phyloP scores from a whole-genome alignment of 2,797 vertebrate species.

The Falco naumanni region DNA sequence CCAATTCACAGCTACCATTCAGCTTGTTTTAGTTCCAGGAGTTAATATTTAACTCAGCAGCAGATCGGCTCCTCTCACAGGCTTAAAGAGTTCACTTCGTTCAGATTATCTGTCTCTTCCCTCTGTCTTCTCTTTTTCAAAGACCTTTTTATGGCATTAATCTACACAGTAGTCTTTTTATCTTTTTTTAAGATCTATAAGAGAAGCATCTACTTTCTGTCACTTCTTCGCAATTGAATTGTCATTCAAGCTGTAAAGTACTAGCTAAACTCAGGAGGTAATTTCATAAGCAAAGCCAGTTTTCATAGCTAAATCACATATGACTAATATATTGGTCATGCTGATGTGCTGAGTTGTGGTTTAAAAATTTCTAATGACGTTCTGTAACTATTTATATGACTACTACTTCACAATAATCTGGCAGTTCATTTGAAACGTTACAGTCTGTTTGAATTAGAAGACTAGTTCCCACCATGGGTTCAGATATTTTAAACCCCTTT shows the following conservation, averaged over 20 bases:
- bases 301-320: background rate
- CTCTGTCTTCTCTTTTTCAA: background rate
- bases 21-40: background rate
- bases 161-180: background rate
- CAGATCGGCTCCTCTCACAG: background rate
- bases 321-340: conserved; percentile 7
- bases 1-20: background rate
- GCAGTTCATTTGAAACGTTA: background rate
- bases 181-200: background rate
- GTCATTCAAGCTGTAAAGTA: background rate
- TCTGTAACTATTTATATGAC: background rate
- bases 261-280: background rate
- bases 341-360: background rate
- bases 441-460: background rate
- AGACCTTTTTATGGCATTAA: background rate
- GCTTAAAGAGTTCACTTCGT: background rate
- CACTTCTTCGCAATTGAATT: background rate
- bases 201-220: background rate
- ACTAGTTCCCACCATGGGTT: background rate
- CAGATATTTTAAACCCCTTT: background rate
- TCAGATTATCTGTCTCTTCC: background rate
- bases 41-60: background rate
- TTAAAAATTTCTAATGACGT: background rate
- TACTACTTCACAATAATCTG: background rate
- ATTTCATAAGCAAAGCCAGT: conserved; percentile 16